Evolutionary conservation across 2,113 vertebrate genomes (phyloP), one percentile per base, ranked within the genome.

Genomic region (Pampusana beccarii): DNA sequence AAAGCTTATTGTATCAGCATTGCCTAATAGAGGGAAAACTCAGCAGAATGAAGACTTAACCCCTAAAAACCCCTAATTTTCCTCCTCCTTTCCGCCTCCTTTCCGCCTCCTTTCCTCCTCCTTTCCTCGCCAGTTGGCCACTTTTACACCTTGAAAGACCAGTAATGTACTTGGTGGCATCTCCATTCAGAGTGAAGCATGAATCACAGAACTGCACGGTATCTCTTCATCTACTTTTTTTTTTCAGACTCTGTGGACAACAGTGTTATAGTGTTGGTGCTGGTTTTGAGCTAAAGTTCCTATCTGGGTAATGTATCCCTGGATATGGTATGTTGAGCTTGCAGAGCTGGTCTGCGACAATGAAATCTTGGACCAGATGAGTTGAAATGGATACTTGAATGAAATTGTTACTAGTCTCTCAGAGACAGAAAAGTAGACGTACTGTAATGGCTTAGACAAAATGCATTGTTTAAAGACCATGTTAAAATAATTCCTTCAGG

Each of bases 301-400:
- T 75, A 13, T 72, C 62, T 88, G 58, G 64, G n/a, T 73, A 85
- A 77, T 10, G 5, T 65, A 91, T 73, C 36, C 28, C 15, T 70
- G 23, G 23, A 38, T 90, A 23, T 80, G 79, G 60, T 78, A 65
- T 73, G 78, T 57, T 54, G 81, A 69, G 72, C 19, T 95, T 80
- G 62, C 50, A 54, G 81, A 88, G 46, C 60, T 91, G 67, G 20
- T 77, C 66, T 92, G 74, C 60, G 44, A 58, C 88, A 91, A 1
- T 69, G 81, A 80, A 86, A 78, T 86, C 71, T 38, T 40, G 66
- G 74, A 82, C 84, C 80, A 86, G 62, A 91, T 80, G 81, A 94
- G 66, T 20, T 77, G 90, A 95, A 96, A 96, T 73, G 75, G 81
- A 93, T 95, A 90, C 64, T 74, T 86, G 81, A 75, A 88, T 93